phyloP scores from a whole-genome alignment of 1,140 invertebrate genomes.

The Lucilia cuprina region DNA sequence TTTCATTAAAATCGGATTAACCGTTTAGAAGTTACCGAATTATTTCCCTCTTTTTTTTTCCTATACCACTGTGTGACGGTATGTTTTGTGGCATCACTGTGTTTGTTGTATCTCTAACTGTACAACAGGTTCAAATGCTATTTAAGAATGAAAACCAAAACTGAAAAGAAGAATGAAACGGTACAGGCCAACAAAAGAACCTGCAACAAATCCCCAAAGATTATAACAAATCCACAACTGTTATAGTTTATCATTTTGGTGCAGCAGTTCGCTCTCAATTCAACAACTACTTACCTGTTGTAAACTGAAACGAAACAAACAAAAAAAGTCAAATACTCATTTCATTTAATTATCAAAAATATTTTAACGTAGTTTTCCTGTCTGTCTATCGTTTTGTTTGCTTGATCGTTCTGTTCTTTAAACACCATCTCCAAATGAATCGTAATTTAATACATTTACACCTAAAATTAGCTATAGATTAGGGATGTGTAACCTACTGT shows the following conservation, averaged over 20 bases:
- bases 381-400: background rate
- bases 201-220: background rate
- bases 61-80: too few relatives aligned
- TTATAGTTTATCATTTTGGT: conserved; percentile 20
- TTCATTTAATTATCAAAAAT: conserved; percentile 34
- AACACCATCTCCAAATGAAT: background rate
- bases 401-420: background rate
- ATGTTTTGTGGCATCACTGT: conserved; percentile 8
- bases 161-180: background rate
- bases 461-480: too few relatives aligned
- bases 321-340: conserved; percentile 19
- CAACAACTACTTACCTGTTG: background rate
- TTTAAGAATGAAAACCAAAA: background rate
- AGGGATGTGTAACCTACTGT: too few relatives aligned
- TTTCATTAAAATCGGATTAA: too few relatives aligned
- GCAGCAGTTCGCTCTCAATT: background rate
- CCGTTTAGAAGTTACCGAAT: too few relatives aligned
- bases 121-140: conserved; percentile 13
- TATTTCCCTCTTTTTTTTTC: too few relatives aligned
- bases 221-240: conserved; percentile 29
- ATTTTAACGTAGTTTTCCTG: conserved; percentile 21
- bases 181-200: background rate
- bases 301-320: background rate
- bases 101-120: background rate
- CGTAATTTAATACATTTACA: too few relatives aligned